Evolutionary conservation across 2,888 invertebrate species (phyloP).

Genomic region (Torymus aiolomorphi): DNA sequence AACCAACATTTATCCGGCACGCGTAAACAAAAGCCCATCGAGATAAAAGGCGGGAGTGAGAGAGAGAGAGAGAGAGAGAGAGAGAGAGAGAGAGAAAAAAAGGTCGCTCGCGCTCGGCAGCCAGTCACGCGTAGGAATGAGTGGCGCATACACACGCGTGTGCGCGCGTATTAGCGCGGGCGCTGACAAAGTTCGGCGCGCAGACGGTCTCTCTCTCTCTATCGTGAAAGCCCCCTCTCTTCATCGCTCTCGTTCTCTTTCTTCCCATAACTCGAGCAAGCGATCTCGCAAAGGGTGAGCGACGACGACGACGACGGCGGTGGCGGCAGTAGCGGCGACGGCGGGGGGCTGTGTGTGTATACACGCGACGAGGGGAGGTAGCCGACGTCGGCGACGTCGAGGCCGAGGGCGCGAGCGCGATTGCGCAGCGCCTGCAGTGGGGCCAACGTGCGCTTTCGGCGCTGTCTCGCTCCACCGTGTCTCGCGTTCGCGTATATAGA

Average conservation of each 20-base stretch:
- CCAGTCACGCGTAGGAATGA: conserved; percentile 47
- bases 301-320: conserved; percentile 30
- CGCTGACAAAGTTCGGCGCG: conserved; percentile 53
- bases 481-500: too few species aligned
- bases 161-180: conserved; percentile 29
- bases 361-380: conserved; percentile 5
- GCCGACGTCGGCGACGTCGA: conserved; percentile 39
- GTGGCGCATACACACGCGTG: too few species aligned
- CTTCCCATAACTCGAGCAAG: conserved; percentile 26
- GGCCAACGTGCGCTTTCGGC: conserved; percentile 52
- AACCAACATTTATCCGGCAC: background rate
- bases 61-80: conserved; percentile 20
- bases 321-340: conserved; percentile 41
- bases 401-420: conserved; percentile 51
- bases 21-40: conserved; percentile 21
- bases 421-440: conserved; percentile 62
- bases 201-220: background rate
- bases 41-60: conserved; percentile 2
- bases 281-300: conserved; percentile 55
- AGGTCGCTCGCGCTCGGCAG: background rate
- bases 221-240: background rate
- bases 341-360: conserved; percentile 57
- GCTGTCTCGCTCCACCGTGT: conserved; percentile 20
- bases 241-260: conserved; percentile 31
- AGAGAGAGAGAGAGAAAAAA: too few species aligned